Evolutionary conservation across 2,113 vertebrate genomes (phyloP), one percentile per base, ranked within the genome.

Genomic region (Hydrochoerus hydrochaeris): DNA sequence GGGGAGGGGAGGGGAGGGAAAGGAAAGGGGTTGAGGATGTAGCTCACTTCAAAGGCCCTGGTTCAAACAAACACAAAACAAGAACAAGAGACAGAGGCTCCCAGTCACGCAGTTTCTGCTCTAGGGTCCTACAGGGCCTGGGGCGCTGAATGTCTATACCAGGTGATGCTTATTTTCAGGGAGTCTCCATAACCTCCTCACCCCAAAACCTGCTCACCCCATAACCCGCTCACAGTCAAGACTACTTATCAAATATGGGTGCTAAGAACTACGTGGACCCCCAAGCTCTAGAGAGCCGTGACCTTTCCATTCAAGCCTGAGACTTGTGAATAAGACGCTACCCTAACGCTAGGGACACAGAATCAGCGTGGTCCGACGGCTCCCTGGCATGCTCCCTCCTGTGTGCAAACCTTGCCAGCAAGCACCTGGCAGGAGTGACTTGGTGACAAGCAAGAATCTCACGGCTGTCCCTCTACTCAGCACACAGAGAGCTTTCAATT

Each of bases 401-500:
- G 35, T 78, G 90, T 49, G 89, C 46, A 95, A 96, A 90, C 32
- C 60, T 81, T 8, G 26, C 95, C 96, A 95, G 24, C 0, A 32
- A 63, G 86, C 7, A 80, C 91, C 91, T 95, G 95, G 93, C 89
- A 71, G 24, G 49, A 92, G 17, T 1, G 22, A 80, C 62, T 58
- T 54, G 22, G 49, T 41, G 35, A 81, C 67, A n/a, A 52, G 92
- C 52, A 1, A 13, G 67, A 91, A 11, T 52, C 88, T 85, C 80
- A 14, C 13, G 0, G 35, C 35, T 62, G 35, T 20, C 62, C 65
- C 71, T 90, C 82, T 63, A 86, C 14, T 4, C 84, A 32, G 96
- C 87, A 97, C 85, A 89, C 82, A 81, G 62, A 88, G 85, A 86
- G 95, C 80, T 82, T 97, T 97, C 95, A 95, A 46, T 96, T 95